Evolutionary conservation across 2,113 vertebrate genomes (phyloP).

Genomic region (Chelonoidis abingdonii): DNA sequence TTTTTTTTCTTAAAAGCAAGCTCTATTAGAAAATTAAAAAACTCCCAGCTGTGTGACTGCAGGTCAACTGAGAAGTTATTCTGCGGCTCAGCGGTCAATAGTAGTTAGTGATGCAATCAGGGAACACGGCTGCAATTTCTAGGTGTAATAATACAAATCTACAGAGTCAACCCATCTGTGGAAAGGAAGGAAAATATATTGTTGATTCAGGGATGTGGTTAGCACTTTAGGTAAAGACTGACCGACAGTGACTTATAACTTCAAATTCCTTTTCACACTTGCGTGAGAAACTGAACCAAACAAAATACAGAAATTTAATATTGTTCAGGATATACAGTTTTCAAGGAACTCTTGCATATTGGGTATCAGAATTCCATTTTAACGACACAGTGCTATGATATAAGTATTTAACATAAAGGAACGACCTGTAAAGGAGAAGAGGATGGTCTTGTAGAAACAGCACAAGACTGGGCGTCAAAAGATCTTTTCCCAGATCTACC

Average conservation of each 20-base stretch:
- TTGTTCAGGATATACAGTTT: conserved; percentile 67
- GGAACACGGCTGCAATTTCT: conserved; percentile 26
- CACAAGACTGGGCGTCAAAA: neutral
- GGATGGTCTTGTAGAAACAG: neutral
- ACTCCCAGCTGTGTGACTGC: conserved; percentile 22
- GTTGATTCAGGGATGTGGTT: conserved; percentile 77
- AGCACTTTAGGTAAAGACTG: conserved; percentile 72
- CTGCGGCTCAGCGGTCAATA: conserved; percentile 27
- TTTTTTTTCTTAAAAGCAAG: conserved; percentile 37
- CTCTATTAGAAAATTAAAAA: conserved; percentile 25
- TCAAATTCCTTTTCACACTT: conserved; percentile 77
- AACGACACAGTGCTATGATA: neutral
- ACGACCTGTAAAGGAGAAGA: neutral
- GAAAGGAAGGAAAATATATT: conserved; percentile 70
- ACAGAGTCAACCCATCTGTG: conserved; percentile 58
- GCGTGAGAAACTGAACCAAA: conserved; percentile 69
- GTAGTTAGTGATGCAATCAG: conserved; percentile 58
- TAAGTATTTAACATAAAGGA: conserved; percentile 57
- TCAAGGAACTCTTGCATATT: conserved; percentile 40
- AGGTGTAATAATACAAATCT: conserved; percentile 61
- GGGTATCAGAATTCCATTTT: conserved; percentile 51
- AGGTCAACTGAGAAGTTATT: conserved; percentile 42
- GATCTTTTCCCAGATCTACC: neutral
- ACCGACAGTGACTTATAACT: conserved; percentile 65
- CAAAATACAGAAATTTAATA: conserved; percentile 71